These are phyloP conservation scores for Syngnathus scovelli DNA, from an alignment of 2,113 vertebrate genomes.

Conservation along the genomic window DNA sequence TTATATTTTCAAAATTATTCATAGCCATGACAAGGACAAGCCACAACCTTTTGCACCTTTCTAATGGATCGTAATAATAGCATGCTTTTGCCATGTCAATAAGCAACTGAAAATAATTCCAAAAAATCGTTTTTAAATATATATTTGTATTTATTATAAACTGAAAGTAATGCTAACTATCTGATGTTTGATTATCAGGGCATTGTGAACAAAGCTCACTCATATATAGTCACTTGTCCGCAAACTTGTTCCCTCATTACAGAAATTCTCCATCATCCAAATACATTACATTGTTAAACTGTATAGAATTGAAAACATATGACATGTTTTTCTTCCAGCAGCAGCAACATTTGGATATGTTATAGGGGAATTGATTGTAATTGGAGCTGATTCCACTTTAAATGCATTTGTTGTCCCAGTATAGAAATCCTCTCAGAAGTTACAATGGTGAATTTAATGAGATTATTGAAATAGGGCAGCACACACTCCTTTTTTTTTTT, in stretches of 20 bases:
- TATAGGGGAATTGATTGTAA: slow-evolving; percentile 18
- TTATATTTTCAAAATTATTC: too few species aligned
- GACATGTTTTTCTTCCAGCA: not conserved
- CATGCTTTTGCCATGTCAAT: too few species aligned
- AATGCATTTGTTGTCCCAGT: slow-evolving; percentile 6
- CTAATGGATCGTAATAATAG: too few species aligned
- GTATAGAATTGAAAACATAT: too few species aligned
- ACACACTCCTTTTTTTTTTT: not conserved
- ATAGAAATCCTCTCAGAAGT: slow-evolving; percentile 16
- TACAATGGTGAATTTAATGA: slow-evolving; percentile 8
- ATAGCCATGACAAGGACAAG: too few species aligned
- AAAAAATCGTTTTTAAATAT: not conserved
- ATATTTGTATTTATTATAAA: not conserved
- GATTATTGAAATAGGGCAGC: slow-evolving; percentile 3
- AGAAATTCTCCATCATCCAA: not conserved
- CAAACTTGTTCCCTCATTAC: not conserved
- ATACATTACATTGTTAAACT: not conserved
- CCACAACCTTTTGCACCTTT: too few species aligned
- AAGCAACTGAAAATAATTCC: not conserved
- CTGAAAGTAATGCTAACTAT: not conserved
- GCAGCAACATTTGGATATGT: not conserved
- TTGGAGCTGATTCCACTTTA: slow-evolving; percentile 9
- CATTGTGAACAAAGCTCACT: not conserved
- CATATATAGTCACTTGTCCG: not conserved
- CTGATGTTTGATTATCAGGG: not conserved